These are phyloP conservation scores for Ooceraea biroi DNA, from an alignment of 1,140 invertebrate genomes.

Conservation along the genomic window DNA sequence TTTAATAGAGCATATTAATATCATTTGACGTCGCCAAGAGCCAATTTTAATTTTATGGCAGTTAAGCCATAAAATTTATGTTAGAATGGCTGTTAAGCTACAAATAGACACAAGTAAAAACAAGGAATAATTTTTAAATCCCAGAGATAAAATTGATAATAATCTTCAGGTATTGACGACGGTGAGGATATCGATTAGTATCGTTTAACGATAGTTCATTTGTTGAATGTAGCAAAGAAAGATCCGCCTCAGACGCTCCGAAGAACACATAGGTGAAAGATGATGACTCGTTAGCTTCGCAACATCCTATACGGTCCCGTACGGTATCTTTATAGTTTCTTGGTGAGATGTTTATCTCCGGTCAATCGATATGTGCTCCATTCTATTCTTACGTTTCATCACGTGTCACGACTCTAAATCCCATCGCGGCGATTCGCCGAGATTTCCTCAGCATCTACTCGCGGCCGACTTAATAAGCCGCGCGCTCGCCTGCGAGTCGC, in stretches of 20 bases:
- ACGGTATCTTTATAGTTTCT: not conserved
- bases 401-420: not conserved
- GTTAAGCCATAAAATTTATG: no score
- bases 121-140: not conserved
- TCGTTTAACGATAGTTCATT: no score
- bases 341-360: not conserved
- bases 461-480: constrained; percentile 40
- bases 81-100: no score
- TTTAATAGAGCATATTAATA: no score
- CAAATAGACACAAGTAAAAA: no score
- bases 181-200: no score
- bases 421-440: not conserved
- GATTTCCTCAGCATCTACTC: not conserved
- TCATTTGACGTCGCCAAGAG: no score
- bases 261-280: not conserved
- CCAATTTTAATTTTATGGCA: no score
- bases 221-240: not conserved
- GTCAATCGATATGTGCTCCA: not conserved
- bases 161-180: no score
- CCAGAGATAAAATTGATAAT: not conserved
- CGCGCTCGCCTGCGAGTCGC: not conserved
- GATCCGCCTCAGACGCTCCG: not conserved
- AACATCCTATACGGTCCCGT: not conserved
- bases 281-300: not conserved
- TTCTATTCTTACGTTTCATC: constrained; percentile 25